These are phyloP conservation scores for Anolis carolinensis DNA, from an alignment of 2,113 vertebrate species.

Conservation along the genomic window DNA sequence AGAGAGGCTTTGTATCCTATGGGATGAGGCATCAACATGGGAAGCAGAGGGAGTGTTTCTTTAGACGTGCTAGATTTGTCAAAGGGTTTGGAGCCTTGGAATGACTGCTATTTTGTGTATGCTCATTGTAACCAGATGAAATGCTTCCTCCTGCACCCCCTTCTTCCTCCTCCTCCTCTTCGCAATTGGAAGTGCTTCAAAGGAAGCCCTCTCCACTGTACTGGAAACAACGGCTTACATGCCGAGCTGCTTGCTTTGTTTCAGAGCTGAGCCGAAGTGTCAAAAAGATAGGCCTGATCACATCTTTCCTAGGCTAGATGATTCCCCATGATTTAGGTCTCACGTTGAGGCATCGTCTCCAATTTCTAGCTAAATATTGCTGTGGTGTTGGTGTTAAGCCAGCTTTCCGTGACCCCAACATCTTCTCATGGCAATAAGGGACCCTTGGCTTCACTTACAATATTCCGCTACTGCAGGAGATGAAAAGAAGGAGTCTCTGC, in stretches of 20 bases:
- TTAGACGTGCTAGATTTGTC: background rate
- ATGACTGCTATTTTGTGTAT: background rate
- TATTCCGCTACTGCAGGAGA: background rate
- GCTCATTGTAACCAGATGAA: background rate
- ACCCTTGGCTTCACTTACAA: background rate
- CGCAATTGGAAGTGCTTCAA: background rate
- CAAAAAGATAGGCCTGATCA: background rate
- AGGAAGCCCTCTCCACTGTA: background rate
- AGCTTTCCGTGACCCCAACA: no score
- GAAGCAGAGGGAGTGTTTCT: background rate
- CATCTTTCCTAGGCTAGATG: background rate
- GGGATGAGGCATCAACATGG: background rate
- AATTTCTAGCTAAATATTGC: background rate
- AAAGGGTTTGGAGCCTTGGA: background rate
- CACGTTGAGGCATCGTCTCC: background rate
- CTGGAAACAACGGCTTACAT: background rate
- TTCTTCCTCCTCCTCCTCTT: background rate
- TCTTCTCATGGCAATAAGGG: background rate
- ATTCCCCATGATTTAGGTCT: background rate
- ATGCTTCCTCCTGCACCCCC: background rate
- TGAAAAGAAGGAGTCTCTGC: background rate
- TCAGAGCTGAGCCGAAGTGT: background rate
- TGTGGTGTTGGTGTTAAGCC: background rate
- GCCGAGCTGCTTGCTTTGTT: background rate
- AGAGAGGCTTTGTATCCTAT: background rate